Conservation (phyloP, 2,113 vertebrate species). For the Apus apus region DNA sequence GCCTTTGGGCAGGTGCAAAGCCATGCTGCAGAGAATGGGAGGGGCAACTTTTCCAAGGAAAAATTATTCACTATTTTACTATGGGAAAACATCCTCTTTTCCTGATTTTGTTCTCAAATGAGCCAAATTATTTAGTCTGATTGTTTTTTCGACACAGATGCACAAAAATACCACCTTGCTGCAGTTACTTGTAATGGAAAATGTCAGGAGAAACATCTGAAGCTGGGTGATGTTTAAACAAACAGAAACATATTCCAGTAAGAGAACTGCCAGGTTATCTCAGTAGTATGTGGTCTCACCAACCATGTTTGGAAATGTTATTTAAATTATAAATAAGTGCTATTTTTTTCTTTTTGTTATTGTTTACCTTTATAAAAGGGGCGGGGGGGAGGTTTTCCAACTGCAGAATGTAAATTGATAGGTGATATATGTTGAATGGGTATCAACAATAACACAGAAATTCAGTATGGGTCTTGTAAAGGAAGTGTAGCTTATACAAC, state of each 20-base stretch:
- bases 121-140: neutral
- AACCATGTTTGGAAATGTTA: neutral
- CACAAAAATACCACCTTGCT: neutral
- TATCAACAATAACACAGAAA: neutral
- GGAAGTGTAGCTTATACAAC: neutral
- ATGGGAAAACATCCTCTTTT: neutral
- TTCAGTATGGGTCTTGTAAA: neutral
- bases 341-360: neutral
- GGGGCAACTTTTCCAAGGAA: neutral
- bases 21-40: neutral
- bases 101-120: neutral
- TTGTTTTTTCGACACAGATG: neutral
- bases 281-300: neutral
- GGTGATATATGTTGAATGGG: neutral
- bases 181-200: neutral
- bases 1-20: accelerated
- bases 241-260: neutral
- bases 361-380: neutral
- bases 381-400: accelerated
- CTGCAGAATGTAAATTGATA: neutral
- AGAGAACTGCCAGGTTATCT: neutral
- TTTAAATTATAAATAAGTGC: neutral
- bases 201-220: neutral
- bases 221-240: neutral
- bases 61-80: neutral